Conservation (phyloP, 2,797 vertebrate genomes). For the Lacerta agilis region DNA sequence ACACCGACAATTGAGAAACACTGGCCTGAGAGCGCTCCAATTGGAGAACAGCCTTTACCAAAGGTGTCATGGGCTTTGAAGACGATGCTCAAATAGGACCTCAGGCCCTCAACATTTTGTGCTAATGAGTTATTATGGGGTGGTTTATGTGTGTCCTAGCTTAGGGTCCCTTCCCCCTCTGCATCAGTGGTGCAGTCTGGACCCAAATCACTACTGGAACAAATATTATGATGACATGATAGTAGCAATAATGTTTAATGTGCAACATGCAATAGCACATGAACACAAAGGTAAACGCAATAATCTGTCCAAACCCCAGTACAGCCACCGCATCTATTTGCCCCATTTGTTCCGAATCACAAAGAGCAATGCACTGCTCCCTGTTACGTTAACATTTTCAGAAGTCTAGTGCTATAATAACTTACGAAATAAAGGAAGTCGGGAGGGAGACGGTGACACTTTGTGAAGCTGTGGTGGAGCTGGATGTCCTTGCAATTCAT, state of each 20-base stretch:
- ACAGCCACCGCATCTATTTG: not conserved
- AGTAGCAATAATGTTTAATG: not conserved
- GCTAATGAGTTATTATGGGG: too few species aligned
- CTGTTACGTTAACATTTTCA: slow-evolving; percentile 47
- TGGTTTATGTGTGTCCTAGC: too few species aligned
- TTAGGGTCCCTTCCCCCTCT: too few species aligned
- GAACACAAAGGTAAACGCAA: not conserved
- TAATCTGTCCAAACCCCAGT: not conserved
- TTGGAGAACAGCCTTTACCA: too few species aligned
- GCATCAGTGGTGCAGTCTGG: too few species aligned
- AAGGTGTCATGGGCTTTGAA: too few species aligned
- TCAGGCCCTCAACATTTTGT: too few species aligned
- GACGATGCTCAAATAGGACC: too few species aligned
- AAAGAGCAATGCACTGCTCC: slow-evolving; percentile 20
- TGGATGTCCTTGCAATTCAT: slow-evolving; percentile 30
- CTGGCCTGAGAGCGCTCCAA: too few species aligned
- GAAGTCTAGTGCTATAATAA: slow-evolving; percentile 46
- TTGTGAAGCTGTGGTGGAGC: slow-evolving; percentile 34
- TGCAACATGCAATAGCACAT: not conserved
- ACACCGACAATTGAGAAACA: too few species aligned
- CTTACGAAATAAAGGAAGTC: slow-evolving; percentile 32
- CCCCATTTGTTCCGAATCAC: slow-evolving; percentile 7
- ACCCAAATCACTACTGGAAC: too few species aligned
- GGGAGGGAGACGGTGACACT: slow-evolving; percentile 36
- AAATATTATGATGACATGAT: not conserved